Percentiles rank a stretch among this genome's conserved stretches.
Evolutionary conservation across 2,113 vertebrate genomes (phyloP).

Genomic region (Caloenas nicobarica): DNA sequence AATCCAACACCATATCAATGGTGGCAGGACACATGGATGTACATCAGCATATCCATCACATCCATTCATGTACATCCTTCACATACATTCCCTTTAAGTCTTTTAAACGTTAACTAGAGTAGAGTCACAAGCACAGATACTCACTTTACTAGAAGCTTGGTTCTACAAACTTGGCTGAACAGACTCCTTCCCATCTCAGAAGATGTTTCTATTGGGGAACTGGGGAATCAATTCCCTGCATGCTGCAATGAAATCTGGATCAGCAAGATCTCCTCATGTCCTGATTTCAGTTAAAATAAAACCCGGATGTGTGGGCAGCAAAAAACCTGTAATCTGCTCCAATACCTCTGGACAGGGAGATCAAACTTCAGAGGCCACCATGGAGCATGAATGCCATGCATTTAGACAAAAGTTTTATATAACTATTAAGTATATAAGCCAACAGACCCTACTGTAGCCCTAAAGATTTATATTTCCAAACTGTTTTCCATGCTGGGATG

Average conservation of each 20-base stretch:
- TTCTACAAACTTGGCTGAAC: neutral
- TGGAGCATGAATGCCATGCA: neutral
- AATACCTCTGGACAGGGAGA: neutral
- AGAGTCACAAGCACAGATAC: neutral
- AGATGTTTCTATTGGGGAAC: neutral
- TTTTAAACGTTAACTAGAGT: neutral
- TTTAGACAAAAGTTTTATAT: neutral
- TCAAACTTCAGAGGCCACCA: neutral
- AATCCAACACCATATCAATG: neutral
- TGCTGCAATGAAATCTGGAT: neutral
- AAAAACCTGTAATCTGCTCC: neutral
- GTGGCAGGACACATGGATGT: neutral
- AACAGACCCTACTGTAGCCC: fast-evolving
- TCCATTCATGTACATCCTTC: neutral
- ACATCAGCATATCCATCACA: neutral
- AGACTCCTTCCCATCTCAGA: neutral
- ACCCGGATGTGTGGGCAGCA: neutral
- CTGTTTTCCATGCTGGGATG: neutral
- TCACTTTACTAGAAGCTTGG: neutral
- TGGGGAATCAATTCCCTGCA: neutral
- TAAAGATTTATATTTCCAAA: neutral
- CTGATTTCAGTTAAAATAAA: neutral
- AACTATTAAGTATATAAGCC: neutral
- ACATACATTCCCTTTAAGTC: neutral
- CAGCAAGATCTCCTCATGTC: neutral